Conservation (phyloP, 2,888 invertebrate species). For the Dicyrtomina minuta region DNA sequence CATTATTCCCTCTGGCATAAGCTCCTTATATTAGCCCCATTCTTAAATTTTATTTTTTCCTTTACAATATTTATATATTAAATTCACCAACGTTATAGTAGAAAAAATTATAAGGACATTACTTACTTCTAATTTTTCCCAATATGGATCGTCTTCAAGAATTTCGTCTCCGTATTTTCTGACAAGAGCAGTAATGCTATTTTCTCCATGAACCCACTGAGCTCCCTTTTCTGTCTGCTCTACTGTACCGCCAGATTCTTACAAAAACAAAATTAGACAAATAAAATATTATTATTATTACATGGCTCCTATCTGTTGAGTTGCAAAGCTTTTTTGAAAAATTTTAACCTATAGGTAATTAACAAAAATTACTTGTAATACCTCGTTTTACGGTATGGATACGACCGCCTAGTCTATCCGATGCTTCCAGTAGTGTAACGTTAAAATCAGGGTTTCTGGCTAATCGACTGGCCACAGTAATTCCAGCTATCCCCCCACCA, state of each 20-base stretch:
- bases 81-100: no score
- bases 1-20: not conserved
- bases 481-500: constrained; percentile 82
- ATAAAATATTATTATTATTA: not conserved
- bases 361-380: no score
- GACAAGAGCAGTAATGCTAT: not conserved
- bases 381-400: constrained; percentile 75
- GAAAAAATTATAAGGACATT: no score
- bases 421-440: constrained; percentile 77
- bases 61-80: no score
- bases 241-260: not conserved
- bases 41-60: no score
- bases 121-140: constrained; percentile 12
- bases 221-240: constrained; percentile 21
- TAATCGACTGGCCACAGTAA: constrained; percentile 80
- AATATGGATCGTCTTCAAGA: constrained; percentile 18
- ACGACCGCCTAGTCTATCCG: constrained; percentile 78
- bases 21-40: no score
- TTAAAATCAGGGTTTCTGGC: constrained; percentile 75
- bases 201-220: constrained; percentile 31
- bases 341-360: no score
- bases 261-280: constrained; percentile 11
- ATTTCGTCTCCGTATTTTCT: constrained; percentile 1
- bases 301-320: not conserved
- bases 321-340: no score